phyloP scores from a whole-genome alignment of 2,888 invertebrate genomes.

The Coremacera marginata region DNA sequence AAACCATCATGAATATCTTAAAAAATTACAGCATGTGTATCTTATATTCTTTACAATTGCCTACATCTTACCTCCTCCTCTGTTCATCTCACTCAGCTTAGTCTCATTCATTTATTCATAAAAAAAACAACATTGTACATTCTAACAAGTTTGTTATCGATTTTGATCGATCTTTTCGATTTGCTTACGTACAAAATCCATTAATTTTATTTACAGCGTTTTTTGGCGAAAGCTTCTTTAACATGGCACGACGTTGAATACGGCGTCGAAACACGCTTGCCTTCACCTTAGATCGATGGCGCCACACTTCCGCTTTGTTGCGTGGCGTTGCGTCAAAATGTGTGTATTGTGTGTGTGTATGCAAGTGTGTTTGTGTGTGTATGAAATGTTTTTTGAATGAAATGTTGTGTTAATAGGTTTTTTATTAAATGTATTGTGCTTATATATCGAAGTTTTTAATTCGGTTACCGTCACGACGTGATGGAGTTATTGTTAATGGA shows the following conservation, averaged over 20 bases:
- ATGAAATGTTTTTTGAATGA: no score
- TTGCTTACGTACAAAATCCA: constrained; percentile 28
- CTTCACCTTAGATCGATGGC: constrained; percentile 24
- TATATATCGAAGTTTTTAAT: constrained; percentile 2
- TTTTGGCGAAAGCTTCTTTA: constrained; percentile 1
- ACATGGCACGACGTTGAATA: background rate
- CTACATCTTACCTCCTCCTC: no score
- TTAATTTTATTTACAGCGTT: constrained; percentile 27
- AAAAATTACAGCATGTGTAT: no score
- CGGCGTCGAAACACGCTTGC: background rate
- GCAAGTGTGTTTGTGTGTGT: background rate
- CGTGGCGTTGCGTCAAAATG: background rate
- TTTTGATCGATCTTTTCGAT: constrained; percentile 34
- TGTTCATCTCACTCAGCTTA: no score
- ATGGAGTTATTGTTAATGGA: background rate
- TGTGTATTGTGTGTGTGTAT: background rate
- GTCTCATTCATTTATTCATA: no score
- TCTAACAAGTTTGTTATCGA: constrained; percentile 31
- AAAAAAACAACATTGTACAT: background rate
- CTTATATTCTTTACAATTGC: no score
- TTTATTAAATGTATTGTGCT: constrained; percentile 13
- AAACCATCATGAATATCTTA: no score
- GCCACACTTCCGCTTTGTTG: constrained; percentile 1
- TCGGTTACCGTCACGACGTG: background rate
- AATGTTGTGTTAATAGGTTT: background rate